Evolutionary conservation across 2,888 invertebrate genomes (phyloP).

Genomic region (Philhelius pedissequus): DNA sequence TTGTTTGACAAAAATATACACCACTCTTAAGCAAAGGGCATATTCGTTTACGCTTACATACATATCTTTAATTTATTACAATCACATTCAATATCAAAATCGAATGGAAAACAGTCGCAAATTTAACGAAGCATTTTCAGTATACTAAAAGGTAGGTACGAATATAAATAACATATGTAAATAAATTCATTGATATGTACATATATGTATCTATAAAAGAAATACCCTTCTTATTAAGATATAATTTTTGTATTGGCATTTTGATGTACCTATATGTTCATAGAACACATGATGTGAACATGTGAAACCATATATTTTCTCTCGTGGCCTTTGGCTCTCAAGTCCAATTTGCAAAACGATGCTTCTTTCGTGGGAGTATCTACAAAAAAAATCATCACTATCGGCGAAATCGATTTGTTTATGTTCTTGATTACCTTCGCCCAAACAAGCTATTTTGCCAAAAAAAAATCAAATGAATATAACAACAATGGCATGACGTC

Average conservation of each 20-base stretch:
- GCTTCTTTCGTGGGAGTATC: background rate
- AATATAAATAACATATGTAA: too few relatives aligned
- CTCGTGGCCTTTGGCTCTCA: background rate
- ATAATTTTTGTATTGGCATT: background rate
- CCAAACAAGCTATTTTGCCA: background rate
- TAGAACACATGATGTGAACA: background rate
- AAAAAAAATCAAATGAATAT: background rate
- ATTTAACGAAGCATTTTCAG: too few relatives aligned
- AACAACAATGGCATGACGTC: background rate
- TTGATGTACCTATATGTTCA: background rate
- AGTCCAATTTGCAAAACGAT: slow-evolving; percentile 20
- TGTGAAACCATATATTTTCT: background rate
- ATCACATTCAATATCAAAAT: too few relatives aligned
- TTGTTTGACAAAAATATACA: too few relatives aligned
- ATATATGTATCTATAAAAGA: background rate
- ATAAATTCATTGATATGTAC: too few relatives aligned
- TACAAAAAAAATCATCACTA: background rate
- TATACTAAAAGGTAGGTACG: too few relatives aligned
- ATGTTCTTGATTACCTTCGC: background rate
- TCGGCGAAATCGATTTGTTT: slow-evolving; percentile 33
- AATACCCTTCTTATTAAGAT: background rate
- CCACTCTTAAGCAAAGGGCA: too few relatives aligned
- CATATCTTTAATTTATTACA: too few relatives aligned
- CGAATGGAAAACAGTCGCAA: too few relatives aligned
- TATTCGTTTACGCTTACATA: too few relatives aligned